Evolutionary conservation across 1,140 invertebrate genomes (phyloP).

Genomic region (Temnothorax curvispinosus): DNA sequence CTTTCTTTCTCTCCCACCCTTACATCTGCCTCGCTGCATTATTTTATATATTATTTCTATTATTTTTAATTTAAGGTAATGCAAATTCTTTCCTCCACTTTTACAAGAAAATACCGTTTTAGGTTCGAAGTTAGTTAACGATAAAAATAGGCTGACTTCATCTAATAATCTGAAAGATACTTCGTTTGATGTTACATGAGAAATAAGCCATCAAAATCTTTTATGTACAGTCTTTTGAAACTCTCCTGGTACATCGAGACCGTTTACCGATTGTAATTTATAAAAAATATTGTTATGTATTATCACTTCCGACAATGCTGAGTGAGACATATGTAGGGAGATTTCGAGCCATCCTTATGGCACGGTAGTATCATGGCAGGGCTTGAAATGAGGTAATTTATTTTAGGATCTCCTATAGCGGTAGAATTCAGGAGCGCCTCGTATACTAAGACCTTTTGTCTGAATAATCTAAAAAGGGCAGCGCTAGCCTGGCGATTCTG

Average conservation of each 20-base stretch:
- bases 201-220: neutral
- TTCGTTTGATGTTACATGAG: neutral
- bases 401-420: neutral
- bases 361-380: slow-evolving; percentile 5
- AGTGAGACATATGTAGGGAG: slow-evolving; percentile 38
- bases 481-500: neutral
- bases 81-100: neutral
- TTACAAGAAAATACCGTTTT: neutral
- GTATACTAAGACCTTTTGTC: slow-evolving; percentile 21
- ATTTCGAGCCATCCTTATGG: neutral
- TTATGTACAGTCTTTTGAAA: neutral
- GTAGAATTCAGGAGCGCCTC: neutral
- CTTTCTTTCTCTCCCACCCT: slow-evolving; percentile 4
- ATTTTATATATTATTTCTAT: slow-evolving; percentile 11
- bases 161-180: neutral
- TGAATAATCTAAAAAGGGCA: slow-evolving; percentile 41
- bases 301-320: neutral
- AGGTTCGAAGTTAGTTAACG: neutral
- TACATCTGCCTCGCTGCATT: neutral
- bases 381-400: slow-evolving; percentile 39
- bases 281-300: slow-evolving; percentile 3
- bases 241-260: neutral
- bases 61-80: neutral
- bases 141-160: neutral
- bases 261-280: neutral